Percentiles rank a stretch among this genome's conserved stretches.
Conservation (phyloP, 1,140 invertebrate genomes). For the Zaprionus africanus region DNA sequence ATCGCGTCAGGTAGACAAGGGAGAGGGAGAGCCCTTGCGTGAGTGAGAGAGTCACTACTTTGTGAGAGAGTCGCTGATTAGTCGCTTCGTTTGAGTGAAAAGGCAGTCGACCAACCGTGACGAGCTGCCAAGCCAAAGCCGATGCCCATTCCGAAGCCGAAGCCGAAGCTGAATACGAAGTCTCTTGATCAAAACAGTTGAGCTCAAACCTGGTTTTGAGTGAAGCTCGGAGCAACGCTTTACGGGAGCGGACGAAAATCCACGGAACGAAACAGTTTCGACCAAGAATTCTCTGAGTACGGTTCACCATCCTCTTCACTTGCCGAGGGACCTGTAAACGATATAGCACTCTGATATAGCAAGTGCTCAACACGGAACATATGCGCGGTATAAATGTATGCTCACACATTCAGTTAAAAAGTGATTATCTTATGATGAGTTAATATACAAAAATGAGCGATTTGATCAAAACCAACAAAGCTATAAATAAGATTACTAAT, state of each 20-base stretch:
- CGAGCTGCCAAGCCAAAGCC: constrained; percentile 14
- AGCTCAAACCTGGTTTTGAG: constrained; percentile 7
- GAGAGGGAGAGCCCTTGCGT: constrained; percentile 23
- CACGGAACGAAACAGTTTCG: constrained; percentile 69
- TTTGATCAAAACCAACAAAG: neutral
- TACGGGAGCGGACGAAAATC: constrained; percentile 60
- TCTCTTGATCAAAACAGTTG: neutral
- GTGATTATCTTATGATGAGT: neutral
- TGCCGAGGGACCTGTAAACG: constrained; percentile 25
- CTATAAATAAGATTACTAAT: neutral
- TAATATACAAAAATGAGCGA: neutral
- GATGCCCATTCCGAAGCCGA: neutral
- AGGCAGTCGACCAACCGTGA: constrained; percentile 74
- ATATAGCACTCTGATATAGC: constrained; percentile 9
- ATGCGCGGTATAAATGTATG: neutral
- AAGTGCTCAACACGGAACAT: constrained; percentile 42
- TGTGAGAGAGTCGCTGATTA: constrained; percentile 45
- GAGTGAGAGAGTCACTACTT: too few species aligned
- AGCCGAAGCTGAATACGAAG: neutral
- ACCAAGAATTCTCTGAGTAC: constrained; percentile 76
- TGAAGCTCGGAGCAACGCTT: constrained; percentile 51
- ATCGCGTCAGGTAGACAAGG: constrained; percentile 24
- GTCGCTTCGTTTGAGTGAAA: constrained; percentile 63
- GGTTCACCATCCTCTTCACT: constrained; percentile 68
- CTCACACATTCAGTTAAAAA: neutral